Evolutionary conservation across 2,797 vertebrate genomes (phyloP).

Genomic region (Halcyon leucocephala): DNA sequence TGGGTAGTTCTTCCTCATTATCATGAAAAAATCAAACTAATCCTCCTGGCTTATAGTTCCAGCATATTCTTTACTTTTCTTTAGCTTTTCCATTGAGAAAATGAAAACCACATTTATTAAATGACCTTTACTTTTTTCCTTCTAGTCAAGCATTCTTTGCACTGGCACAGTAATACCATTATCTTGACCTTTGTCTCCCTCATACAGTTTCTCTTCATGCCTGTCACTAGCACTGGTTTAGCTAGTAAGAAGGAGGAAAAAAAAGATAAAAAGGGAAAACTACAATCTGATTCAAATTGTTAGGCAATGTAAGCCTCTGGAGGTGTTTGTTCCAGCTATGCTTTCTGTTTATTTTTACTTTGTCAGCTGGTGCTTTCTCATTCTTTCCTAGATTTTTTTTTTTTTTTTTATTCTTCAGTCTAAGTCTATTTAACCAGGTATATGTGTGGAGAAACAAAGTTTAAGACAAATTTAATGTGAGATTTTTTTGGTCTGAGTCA

Average conservation of each 20-base stretch:
- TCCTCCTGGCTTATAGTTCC: background rate
- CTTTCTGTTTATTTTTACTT: background rate
- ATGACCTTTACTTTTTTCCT: constrained; percentile 55
- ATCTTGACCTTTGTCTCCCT: constrained; percentile 46
- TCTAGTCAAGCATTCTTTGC: background rate
- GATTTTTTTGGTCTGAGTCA: constrained; percentile 30
- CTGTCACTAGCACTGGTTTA: constrained; percentile 1
- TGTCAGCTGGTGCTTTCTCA: background rate
- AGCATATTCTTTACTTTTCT: background rate
- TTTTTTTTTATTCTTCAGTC: background rate
- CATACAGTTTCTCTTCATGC: constrained; percentile 32
- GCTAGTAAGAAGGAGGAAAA: background rate
- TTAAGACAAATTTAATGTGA: background rate
- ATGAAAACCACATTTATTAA: constrained; percentile 44
- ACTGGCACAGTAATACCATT: constrained; percentile 23
- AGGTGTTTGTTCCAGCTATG: background rate
- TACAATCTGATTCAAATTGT: background rate
- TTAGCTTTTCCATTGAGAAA: constrained; percentile 28
- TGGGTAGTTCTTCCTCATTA: background rate
- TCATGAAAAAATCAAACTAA: background rate
- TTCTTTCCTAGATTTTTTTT: background rate
- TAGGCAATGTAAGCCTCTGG: background rate
- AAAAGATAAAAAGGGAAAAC: background rate
- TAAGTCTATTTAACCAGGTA: background rate
- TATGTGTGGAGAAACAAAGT: background rate